Percentiles rank a stretch among this genome's conserved stretches.
Conservation (phyloP, 2,113 vertebrate species). For the Ellobius talpinus region DNA sequence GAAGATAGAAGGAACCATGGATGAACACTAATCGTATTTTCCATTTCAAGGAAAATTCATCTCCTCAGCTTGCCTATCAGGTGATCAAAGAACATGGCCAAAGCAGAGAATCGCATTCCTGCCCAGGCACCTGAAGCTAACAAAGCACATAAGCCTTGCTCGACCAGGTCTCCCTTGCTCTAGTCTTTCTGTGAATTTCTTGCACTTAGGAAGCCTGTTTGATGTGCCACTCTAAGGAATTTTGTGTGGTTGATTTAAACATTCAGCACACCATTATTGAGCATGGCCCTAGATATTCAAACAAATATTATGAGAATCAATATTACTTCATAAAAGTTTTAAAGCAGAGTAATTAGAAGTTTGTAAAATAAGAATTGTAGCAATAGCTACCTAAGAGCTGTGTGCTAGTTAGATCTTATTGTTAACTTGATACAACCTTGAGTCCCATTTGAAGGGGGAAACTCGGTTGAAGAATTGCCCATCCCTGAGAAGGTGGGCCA, state of each 20-base stretch:
- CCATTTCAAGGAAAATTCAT: constrained; percentile 23
- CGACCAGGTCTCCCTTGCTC: background rate
- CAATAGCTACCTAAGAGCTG: background rate
- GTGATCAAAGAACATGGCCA: background rate
- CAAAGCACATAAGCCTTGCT: background rate
- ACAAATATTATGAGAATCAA: background rate
- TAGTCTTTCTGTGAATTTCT: background rate
- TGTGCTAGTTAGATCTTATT: background rate
- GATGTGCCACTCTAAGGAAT: background rate
- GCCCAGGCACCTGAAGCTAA: background rate
- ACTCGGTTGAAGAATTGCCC: background rate
- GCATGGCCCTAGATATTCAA: background rate
- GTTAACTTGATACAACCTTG: background rate
- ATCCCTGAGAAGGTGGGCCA: background rate
- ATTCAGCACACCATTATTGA: background rate
- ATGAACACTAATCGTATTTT: constrained; percentile 46
- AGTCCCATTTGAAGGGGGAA: background rate
- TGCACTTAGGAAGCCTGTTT: background rate
- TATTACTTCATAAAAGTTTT: constrained; percentile 22
- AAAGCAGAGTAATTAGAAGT: background rate
- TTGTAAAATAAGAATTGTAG: background rate
- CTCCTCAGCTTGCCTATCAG: background rate
- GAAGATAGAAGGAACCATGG: constrained; percentile 35
- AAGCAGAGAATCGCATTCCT: background rate
- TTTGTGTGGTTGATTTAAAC: background rate